phyloP scores from a whole-genome alignment of 2,113 vertebrate species.

The Myiopsitta monachus region DNA sequence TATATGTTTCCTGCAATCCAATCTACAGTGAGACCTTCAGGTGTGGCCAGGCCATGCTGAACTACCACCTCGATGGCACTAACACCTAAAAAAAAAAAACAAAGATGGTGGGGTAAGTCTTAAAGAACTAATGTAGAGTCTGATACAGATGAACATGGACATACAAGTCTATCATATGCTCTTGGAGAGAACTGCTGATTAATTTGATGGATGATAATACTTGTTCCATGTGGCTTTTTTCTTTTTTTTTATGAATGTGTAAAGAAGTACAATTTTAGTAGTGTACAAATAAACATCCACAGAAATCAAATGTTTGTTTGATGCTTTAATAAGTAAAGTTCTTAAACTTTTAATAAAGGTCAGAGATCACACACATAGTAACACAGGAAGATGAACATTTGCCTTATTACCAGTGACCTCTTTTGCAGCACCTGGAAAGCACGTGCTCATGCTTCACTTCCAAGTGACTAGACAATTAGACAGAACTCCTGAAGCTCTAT shows the following conservation, averaged over 20 bases:
- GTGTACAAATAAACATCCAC: background rate
- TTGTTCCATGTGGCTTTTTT: background rate
- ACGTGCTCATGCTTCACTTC: background rate
- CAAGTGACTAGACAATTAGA: background rate
- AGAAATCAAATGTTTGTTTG: background rate
- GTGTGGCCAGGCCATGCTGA: conserved; percentile 94
- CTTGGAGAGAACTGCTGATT: background rate
- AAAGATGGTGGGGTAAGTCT: background rate
- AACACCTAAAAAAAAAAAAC: conserved; percentile 78
- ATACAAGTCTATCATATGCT: background rate
- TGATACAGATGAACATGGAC: background rate
- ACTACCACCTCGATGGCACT: conserved; percentile 92
- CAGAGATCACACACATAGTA: background rate
- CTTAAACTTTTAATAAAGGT: background rate
- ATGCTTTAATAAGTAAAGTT: background rate
- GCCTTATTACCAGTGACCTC: background rate
- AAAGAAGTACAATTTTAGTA: background rate
- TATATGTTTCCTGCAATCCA: conserved; percentile 98
- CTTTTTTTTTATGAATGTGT: background rate
- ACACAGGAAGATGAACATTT: background rate
- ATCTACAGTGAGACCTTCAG: conserved; percentile 95
- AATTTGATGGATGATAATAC: background rate
- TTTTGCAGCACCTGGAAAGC: background rate
- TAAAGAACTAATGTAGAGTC: background rate
- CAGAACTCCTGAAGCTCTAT: background rate